phyloP scores from a whole-genome alignment of 2,888 invertebrate species.

The Cotesia congregata region DNA sequence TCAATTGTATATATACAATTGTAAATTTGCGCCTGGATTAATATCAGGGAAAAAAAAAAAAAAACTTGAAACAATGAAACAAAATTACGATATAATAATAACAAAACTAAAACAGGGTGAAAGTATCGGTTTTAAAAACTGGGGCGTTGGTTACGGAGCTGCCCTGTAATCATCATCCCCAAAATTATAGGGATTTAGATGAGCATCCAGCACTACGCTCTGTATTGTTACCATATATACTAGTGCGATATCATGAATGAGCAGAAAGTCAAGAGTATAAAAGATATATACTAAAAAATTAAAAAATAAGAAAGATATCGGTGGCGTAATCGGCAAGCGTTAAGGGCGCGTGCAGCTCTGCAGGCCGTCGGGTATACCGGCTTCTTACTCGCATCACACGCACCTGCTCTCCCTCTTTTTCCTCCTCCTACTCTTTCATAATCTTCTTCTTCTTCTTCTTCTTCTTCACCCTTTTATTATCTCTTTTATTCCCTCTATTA shows the following conservation, averaged over 20 bases:
- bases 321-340: slow-evolving; percentile 61
- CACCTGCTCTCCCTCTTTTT: slow-evolving; percentile 47
- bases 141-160: slow-evolving; percentile 58
- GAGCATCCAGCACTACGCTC: slow-evolving; percentile 30
- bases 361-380: slow-evolving; percentile 49
- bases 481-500: slow-evolving; percentile 15
- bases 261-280: slow-evolving; percentile 55
- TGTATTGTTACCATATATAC: neutral
- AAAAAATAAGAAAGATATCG: slow-evolving; percentile 63
- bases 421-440: slow-evolving; percentile 30
- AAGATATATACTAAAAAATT: neutral
- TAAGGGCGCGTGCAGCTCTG: slow-evolving; percentile 61
- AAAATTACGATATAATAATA: slow-evolving; percentile 29
- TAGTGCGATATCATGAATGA: slow-evolving; percentile 56
- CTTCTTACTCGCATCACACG: slow-evolving; percentile 49
- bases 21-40: no score
- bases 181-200: slow-evolving; percentile 69
- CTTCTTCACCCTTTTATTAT: slow-evolving; percentile 26
- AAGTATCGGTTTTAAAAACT: slow-evolving; percentile 40
- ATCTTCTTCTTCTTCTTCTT: slow-evolving; percentile 27
- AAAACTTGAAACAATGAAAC: slow-evolving; percentile 31
- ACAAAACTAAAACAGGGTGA: slow-evolving; percentile 38
- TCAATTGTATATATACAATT: no score
- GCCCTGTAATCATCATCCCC: slow-evolving; percentile 66
- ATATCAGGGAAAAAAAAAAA: no score